phyloP scores from a whole-genome alignment of 2,888 invertebrate species.

The Lasioglossum vierecki region DNA sequence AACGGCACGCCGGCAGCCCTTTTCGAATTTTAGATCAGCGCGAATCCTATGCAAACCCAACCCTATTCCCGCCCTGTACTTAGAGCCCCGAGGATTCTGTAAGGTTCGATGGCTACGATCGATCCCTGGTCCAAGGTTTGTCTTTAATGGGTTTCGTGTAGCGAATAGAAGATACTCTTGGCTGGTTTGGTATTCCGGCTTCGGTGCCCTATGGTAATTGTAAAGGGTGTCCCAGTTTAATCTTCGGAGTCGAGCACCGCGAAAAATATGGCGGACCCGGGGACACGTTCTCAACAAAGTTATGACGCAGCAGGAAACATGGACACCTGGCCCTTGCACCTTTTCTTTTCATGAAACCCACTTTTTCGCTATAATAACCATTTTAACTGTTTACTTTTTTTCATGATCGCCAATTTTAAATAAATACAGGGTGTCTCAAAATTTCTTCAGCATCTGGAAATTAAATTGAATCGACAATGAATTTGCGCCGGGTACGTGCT shows the following conservation, averaged over 20 bases:
- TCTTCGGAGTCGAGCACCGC: neutral
- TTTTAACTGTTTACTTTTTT: too few species aligned
- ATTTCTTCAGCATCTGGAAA: too few species aligned
- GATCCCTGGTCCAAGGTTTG: slow-evolving; percentile 51
- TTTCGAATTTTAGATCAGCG: slow-evolving; percentile 74
- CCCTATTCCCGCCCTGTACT: slow-evolving; percentile 43
- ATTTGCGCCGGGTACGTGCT: too few species aligned
- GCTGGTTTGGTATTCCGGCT: slow-evolving; percentile 9
- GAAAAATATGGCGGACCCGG: slow-evolving; percentile 4
- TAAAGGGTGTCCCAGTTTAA: slow-evolving; percentile 7
- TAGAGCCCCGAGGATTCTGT: slow-evolving; percentile 38
- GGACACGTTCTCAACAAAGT: slow-evolving; percentile 1
- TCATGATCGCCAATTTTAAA: too few species aligned
- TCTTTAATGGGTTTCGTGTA: slow-evolving; percentile 55
- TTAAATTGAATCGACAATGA: too few species aligned
- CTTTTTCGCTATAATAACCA: neutral
- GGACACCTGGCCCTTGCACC: neutral
- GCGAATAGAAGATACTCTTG: slow-evolving; percentile 25
- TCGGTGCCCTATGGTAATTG: slow-evolving; percentile 14
- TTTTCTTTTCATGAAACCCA: neutral
- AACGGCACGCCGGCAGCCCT: slow-evolving; percentile 55
- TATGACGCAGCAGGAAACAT: neutral
- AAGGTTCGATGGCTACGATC: slow-evolving; percentile 56
- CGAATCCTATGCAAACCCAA: slow-evolving; percentile 69
- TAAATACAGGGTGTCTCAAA: too few species aligned